These are phyloP conservation scores for Eilema caniola DNA, from an alignment of 2,888 invertebrate species.

Conservation along the genomic window DNA sequence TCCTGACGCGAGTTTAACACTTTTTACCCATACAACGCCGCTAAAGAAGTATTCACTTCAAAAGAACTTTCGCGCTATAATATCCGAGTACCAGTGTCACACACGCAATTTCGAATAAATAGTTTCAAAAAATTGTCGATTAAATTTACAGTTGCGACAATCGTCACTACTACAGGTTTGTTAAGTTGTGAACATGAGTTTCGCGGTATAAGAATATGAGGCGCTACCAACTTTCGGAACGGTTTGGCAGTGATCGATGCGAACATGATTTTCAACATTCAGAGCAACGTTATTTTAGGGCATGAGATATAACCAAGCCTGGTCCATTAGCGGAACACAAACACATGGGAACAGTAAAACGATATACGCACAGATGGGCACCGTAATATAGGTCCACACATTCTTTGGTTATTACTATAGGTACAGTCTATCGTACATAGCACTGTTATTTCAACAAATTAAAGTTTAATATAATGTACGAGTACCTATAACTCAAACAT, in stretches of 20 bases:
- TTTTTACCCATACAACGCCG: too few relatives aligned
- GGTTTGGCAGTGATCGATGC: slow-evolving; percentile 1
- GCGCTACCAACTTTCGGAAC: neutral
- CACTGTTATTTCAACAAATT: neutral
- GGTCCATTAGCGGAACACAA: neutral
- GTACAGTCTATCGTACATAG: neutral
- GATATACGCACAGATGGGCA: neutral
- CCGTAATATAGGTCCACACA: neutral
- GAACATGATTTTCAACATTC: slow-evolving; percentile 1
- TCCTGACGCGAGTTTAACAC: too few relatives aligned
- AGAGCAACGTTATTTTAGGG: neutral
- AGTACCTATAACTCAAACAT: too few relatives aligned
- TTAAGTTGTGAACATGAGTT: neutral
- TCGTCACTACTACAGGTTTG: too few relatives aligned
- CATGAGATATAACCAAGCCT: neutral
- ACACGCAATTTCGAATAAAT: neutral
- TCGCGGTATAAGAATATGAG: neutral
- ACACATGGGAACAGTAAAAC: neutral
- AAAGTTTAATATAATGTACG: too few relatives aligned
- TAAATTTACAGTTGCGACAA: too few relatives aligned
- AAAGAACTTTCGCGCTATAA: neutral
- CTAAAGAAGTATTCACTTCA: too few relatives aligned
- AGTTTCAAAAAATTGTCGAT: neutral
- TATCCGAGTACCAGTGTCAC: too few relatives aligned
- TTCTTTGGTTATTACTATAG: neutral